phyloP scores from a whole-genome alignment of 2,797 vertebrate genomes.

The Cercopithecus petaurista region DNA sequence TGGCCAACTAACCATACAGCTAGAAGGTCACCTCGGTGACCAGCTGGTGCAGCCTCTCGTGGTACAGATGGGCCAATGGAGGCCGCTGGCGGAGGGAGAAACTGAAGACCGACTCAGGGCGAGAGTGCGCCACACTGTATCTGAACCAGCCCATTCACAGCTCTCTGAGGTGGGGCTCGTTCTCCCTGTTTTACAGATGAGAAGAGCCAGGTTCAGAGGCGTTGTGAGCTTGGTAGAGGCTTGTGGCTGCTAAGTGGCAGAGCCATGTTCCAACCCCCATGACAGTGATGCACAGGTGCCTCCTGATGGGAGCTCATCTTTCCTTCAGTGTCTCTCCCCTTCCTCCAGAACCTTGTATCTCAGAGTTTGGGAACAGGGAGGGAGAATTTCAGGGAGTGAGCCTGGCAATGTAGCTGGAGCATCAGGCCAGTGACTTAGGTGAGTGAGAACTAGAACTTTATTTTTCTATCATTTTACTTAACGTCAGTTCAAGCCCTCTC shows the following conservation, averaged over 20 bases:
- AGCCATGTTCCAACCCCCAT: not conserved
- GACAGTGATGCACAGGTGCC: too few species aligned
- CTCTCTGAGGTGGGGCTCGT: not conserved
- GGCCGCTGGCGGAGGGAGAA: not conserved
- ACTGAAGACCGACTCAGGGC: not conserved
- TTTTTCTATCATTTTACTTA: not conserved
- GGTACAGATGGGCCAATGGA: not conserved
- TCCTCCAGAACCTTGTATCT: not conserved
- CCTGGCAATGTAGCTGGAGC: not conserved
- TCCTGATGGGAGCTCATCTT: not conserved
- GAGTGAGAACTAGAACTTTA: not conserved
- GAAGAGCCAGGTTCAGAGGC: not conserved
- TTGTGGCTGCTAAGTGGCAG: not conserved
- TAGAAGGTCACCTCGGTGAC: not conserved
- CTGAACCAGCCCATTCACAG: not conserved
- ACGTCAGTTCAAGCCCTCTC: not conserved
- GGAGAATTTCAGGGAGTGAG: not conserved
- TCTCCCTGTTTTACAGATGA: not conserved
- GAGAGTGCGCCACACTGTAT: not conserved
- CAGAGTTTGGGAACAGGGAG: not conserved
- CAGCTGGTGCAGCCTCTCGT: not conserved
- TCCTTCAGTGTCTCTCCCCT: not conserved
- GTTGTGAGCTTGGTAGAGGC: not conserved
- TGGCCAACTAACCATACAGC: not conserved
- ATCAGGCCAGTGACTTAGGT: not conserved